phyloP scores from a whole-genome alignment of 2,888 invertebrate species.

The Thymelicus lineola region DNA sequence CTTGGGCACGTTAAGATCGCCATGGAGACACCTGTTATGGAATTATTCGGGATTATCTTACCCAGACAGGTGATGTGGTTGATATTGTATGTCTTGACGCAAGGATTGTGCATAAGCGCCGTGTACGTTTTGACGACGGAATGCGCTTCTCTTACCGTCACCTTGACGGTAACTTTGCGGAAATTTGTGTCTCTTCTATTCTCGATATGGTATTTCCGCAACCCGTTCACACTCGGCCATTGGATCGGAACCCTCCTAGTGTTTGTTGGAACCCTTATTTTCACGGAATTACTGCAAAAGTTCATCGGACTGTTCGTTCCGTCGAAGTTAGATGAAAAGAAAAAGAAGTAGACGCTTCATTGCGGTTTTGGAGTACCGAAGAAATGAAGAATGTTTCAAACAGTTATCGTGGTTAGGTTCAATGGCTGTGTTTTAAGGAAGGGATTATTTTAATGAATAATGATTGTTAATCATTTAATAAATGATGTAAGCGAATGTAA shows the following conservation, averaged over 20 bases:
- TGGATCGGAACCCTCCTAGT: conserved; percentile 96
- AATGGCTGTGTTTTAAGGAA: neutral
- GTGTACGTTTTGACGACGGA: conserved; percentile 98
- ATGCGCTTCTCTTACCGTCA: conserved; percentile 97
- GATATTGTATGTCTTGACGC: conserved; percentile 93
- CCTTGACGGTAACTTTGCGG: conserved; percentile 96
- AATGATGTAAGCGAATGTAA: no score
- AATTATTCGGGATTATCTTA: conserved; percentile 85
- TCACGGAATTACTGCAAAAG: conserved; percentile 91
- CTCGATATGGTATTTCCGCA: conserved; percentile 97
- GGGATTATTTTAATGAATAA: neutral
- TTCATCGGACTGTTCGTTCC: conserved; percentile 66
- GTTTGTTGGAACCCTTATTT: conserved; percentile 96
- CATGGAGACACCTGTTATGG: conserved; percentile 86
- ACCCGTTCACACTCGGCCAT: conserved; percentile 96
- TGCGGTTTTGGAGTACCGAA: neutral
- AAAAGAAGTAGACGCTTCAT: conserved; percentile 45
- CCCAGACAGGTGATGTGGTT: conserved; percentile 93
- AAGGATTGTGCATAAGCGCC: conserved; percentile 96
- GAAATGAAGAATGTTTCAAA: neutral
- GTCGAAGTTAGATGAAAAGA: conserved; percentile 56
- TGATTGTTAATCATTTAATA: no score
- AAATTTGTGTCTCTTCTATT: conserved; percentile 98
- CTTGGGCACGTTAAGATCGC: conserved; percentile 90
- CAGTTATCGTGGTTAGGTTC: neutral